Percentiles rank a stretch among this genome's conserved stretches.
Conservation (phyloP, 2,888 invertebrate genomes). For the Dilophus febrilis region DNA sequence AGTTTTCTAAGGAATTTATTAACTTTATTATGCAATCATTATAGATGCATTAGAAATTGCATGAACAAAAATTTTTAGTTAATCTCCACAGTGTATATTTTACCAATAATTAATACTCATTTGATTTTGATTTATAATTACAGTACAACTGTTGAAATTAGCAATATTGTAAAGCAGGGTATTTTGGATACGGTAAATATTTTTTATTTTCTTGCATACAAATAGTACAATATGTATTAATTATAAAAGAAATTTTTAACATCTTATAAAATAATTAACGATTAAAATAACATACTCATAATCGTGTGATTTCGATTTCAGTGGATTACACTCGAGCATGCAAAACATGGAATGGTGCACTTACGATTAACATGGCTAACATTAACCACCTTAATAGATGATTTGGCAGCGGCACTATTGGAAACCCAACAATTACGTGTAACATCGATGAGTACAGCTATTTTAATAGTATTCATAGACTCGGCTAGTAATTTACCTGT, state of each 20-base stretch:
- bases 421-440: constrained; percentile 60
- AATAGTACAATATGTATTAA: no score
- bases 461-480: constrained; percentile 78
- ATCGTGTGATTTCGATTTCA: constrained; percentile 28
- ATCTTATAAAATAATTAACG: constrained; percentile 10
- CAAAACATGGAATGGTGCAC: constrained; percentile 87
- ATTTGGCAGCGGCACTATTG: constrained; percentile 53
- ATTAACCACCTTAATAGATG: constrained; percentile 49
- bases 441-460: constrained; percentile 56
- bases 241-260: constrained; percentile 17
- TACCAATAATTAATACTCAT: constrained; percentile 3
- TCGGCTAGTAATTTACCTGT: constrained; percentile 84
- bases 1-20: no score
- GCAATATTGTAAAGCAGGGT: constrained; percentile 50
- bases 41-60: no score
- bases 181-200: constrained; percentile 50
- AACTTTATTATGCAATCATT: no score
- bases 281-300: constrained; percentile 5
- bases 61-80: no score
- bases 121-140: constrained; percentile 13
- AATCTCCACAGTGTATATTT: no score
- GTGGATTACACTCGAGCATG: constrained; percentile 92
- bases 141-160: constrained; percentile 58
- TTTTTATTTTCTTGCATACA: constrained; percentile 12
- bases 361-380: constrained; percentile 79